A percentile compares a stretch with the other conserved stretches of the same genome.
Evolutionary conservation across 2,888 invertebrate genomes (phyloP).

Genomic region (Augiades crinisus): DNA sequence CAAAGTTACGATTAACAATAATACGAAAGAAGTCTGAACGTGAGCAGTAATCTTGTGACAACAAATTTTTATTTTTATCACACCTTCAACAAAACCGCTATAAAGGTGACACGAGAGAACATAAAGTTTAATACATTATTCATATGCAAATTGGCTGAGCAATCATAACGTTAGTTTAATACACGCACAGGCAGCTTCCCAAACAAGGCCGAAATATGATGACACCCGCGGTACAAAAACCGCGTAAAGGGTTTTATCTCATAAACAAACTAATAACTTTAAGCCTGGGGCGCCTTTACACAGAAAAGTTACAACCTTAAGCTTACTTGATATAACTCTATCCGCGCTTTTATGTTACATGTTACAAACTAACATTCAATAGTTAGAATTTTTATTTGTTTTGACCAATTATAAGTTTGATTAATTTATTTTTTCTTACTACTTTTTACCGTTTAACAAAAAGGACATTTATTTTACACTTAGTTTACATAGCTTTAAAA

Average conservation of each 20-base stretch:
- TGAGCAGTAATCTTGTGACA: constrained; percentile 8
- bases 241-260: background rate
- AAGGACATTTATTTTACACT: too few species aligned
- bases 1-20: too few species aligned
- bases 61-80: constrained; percentile 47
- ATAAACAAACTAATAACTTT: constrained; percentile 8
- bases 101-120: constrained; percentile 60
- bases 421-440: too few species aligned
- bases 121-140: constrained; percentile 66
- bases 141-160: constrained; percentile 68
- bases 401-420: too few species aligned
- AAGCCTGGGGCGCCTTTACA: background rate
- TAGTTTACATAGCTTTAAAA: too few species aligned
- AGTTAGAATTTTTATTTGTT: too few species aligned
- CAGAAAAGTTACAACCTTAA: too few species aligned
- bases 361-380: too few species aligned
- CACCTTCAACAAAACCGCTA: constrained; percentile 49
- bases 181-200: constrained; percentile 44
- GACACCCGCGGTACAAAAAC: constrained; percentile 11
- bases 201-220: constrained; percentile 38
- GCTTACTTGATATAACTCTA: too few species aligned
- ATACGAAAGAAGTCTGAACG: too few species aligned
- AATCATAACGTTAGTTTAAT: constrained; percentile 66
- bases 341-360: too few species aligned
- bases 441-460: too few species aligned